These are phyloP conservation scores for Ardeotis arabs DNA, from an alignment of 2,113 vertebrate genomes.

Conservation along the genomic window DNA sequence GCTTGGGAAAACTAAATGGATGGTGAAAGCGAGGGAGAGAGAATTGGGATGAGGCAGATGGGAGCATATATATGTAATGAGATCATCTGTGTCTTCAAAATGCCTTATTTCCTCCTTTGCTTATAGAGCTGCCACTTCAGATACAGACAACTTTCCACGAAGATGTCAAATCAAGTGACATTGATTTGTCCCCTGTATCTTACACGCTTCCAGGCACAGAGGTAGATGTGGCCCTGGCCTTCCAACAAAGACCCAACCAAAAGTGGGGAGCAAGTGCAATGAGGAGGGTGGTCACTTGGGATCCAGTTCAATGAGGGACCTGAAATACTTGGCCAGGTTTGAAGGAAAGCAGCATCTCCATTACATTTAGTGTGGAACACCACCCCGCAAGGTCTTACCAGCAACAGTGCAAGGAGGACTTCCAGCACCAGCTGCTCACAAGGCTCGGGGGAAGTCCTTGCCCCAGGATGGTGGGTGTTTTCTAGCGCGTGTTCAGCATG, in stretches of 20 bases:
- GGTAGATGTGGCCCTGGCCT: background rate
- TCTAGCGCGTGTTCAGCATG: accelerated
- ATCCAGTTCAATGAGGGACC: background rate
- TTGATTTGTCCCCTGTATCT: background rate
- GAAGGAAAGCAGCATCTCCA: background rate
- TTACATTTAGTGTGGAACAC: background rate
- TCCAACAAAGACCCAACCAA: background rate
- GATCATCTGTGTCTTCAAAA: background rate
- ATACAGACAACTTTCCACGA: background rate
- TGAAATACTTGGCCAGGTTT: background rate
- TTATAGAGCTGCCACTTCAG: background rate
- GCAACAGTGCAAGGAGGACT: background rate
- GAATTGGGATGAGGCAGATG: background rate
- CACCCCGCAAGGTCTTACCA: background rate
- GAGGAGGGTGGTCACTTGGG: background rate
- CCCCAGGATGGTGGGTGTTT: background rate
- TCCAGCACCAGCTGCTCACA: background rate
- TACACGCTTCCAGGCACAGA: accelerated
- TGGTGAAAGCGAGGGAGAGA: background rate
- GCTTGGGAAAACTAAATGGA: background rate
- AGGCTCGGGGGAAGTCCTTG: accelerated
- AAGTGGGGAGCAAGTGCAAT: background rate
- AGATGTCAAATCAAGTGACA: background rate
- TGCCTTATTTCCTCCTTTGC: background rate
- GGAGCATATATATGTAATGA: background rate